A percentile compares a stretch with the other conserved stretches of the same genome.
Conservation (phyloP, 2,888 invertebrate genomes). For the Drosophila parthenogenetica region DNA sequence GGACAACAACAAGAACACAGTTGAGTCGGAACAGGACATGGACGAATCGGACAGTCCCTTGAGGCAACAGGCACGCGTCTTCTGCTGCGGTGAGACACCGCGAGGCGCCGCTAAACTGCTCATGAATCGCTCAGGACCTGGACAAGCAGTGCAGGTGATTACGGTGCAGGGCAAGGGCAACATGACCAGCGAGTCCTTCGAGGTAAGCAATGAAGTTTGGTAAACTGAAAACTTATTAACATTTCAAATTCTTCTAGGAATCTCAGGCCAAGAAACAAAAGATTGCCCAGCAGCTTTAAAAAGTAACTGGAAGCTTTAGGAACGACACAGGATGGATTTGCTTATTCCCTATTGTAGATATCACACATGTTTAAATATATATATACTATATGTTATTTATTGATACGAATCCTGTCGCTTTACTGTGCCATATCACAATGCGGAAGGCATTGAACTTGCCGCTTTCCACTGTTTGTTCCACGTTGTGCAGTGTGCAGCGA, state of each 20-base stretch:
- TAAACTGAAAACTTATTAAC: neutral
- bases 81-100: conserved; percentile 82
- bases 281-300: conserved; percentile 77
- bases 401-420: neutral
- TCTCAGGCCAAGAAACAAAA: conserved; percentile 82
- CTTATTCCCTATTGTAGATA: conserved; percentile 39
- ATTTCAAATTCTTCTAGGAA: conserved; percentile 52
- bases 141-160: conserved; percentile 91
- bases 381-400: conserved; percentile 22
- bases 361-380: conserved; percentile 16
- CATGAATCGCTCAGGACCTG: conserved; percentile 85
- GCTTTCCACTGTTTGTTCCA: conserved; percentile 20
- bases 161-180: conserved; percentile 80
- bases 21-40: conserved; percentile 78
- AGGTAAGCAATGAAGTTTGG: conserved; percentile 28
- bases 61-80: conserved; percentile 82
- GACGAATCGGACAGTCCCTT: conserved; percentile 84
- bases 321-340: conserved; percentile 38
- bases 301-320: conserved; percentile 13
- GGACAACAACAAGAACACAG: conserved; percentile 74
- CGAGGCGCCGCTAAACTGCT: conserved; percentile 65
- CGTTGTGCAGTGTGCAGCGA: conserved; percentile 63
- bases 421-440: conserved; percentile 3
- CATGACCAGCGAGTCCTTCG: conserved; percentile 40
- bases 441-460: conserved; percentile 68